Evolutionary conservation across 2,113 vertebrate genomes (phyloP).

Genomic region (Myiagra hebetior): DNA sequence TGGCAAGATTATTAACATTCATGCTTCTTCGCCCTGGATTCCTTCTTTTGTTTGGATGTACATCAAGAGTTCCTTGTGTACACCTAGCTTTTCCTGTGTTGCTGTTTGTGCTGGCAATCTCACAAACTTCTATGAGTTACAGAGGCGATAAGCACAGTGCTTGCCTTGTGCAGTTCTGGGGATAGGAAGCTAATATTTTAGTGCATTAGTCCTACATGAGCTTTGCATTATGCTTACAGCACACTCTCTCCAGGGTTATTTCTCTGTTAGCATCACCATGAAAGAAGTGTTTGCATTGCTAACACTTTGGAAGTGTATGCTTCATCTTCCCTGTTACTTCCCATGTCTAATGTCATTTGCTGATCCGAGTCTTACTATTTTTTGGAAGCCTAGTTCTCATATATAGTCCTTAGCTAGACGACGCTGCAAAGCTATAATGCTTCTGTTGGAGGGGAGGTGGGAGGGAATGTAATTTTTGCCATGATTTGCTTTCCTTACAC

Average conservation of each 20-base stretch:
- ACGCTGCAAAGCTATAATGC: not conserved
- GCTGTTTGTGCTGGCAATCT: constrained; percentile 34
- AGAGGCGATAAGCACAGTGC: not conserved
- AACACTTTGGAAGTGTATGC: not conserved
- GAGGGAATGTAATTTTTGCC: not conserved
- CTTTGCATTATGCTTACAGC: not conserved
- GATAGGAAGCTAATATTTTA: not conserved
- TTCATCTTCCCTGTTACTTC: not conserved
- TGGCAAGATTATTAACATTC: constrained; percentile 65
- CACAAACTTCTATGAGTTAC: not conserved
- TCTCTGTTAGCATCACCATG: not conserved
- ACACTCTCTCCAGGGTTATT: not conserved
- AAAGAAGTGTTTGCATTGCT: not conserved
- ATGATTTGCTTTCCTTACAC: not conserved
- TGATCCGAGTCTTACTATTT: not conserved
- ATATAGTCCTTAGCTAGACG: not conserved
- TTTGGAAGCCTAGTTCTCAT: not conserved
- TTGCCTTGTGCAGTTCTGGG: not conserved
- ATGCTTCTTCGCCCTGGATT: constrained; percentile 18
- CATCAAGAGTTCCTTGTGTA: constrained; percentile 28
- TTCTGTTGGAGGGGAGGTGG: not conserved
- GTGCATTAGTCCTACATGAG: not conserved
- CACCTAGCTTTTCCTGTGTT: constrained; percentile 8
- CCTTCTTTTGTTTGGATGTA: constrained; percentile 45
- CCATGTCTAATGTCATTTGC: not conserved